A percentile compares a stretch with the other conserved stretches of the same genome.
Evolutionary conservation across 30 jellyfish, hydroid and myxozoan species (phyloP).

Genomic region (Aurelia coerulea): DNA sequence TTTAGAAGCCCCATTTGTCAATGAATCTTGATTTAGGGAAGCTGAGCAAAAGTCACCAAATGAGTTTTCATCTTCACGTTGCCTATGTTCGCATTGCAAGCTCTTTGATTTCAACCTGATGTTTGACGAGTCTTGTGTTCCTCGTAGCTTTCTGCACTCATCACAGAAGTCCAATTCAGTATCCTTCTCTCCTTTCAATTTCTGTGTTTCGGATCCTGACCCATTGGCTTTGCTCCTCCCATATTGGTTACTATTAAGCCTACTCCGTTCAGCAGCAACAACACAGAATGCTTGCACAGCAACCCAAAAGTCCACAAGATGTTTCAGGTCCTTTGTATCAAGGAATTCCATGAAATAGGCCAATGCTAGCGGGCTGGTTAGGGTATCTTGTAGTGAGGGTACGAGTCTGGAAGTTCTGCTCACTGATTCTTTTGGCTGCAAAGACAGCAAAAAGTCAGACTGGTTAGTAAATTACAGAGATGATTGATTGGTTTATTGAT

Average conservation of each 20-base stretch:
- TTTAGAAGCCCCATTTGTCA: too few relatives aligned
- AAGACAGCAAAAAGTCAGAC: neutral
- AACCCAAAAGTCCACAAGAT: conserved; percentile 89
- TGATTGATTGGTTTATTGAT: too few relatives aligned
- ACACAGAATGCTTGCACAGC: conserved; percentile 89
- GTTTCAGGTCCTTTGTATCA: conserved; percentile 49
- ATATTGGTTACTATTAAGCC: conserved; percentile 24
- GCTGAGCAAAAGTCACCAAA: too few relatives aligned
- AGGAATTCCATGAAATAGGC: conserved; percentile 92
- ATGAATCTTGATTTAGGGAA: too few relatives aligned
- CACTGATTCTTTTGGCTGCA: conserved; percentile 88
- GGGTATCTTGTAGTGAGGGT: conserved; percentile 69
- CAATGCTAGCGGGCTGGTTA: conserved; percentile 77
- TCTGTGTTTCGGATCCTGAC: neutral
- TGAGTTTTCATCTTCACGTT: neutral
- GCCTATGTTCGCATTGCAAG: neutral
- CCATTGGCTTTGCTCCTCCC: neutral
- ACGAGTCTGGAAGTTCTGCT: conserved; percentile 67
- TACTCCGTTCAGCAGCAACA: conserved; percentile 66
- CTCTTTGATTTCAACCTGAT: neutral
- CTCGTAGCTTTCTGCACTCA: conserved; percentile 8
- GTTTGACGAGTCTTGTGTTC: neutral
- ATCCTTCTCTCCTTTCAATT: neutral
- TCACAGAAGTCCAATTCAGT: neutral
- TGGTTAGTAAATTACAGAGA: neutral